Conservation (phyloP, 1,140 invertebrate species). For the Lordiphosa mommai region DNA sequence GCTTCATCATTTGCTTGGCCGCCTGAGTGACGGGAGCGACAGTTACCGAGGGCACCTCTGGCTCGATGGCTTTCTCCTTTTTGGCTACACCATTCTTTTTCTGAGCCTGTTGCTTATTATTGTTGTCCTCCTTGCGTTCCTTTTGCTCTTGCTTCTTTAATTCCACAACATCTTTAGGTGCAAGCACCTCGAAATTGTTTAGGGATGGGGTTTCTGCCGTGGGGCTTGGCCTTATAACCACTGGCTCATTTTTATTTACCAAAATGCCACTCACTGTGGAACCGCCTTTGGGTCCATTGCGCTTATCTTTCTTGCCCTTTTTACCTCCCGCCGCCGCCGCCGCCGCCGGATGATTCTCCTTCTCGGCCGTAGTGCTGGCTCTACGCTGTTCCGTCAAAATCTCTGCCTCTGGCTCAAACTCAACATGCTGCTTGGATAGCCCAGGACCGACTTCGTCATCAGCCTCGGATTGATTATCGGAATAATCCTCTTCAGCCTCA, state of each 20-base stretch:
- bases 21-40: constrained; percentile 18
- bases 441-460: constrained; percentile 44
- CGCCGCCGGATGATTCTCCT: constrained; percentile 47
- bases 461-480: constrained; percentile 71
- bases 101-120: constrained; percentile 45
- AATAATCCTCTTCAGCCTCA: constrained; percentile 67
- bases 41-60: constrained; percentile 28
- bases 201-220: constrained; percentile 64
- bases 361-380: constrained; percentile 51
- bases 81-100: constrained; percentile 79
- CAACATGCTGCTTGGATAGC: constrained; percentile 75
- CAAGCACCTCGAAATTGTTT: constrained; percentile 89
- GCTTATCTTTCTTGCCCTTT: constrained; percentile 81
- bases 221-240: constrained; percentile 69
- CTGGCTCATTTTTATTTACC: constrained; percentile 84
- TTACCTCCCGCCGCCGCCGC: constrained; percentile 29
- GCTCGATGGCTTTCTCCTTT: constrained; percentile 46
- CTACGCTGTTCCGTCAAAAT: constrained; percentile 65
- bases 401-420: constrained; percentile 78
- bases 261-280: constrained; percentile 80
- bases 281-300: constrained; percentile 30
- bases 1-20: constrained; percentile 78
- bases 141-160: constrained; percentile 80
- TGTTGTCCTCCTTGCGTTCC: constrained; percentile 67
- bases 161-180: constrained; percentile 90